These are phyloP conservation scores for Callimico goeldii DNA, from an alignment of 2,797 vertebrate species.

Conservation along the genomic window DNA sequence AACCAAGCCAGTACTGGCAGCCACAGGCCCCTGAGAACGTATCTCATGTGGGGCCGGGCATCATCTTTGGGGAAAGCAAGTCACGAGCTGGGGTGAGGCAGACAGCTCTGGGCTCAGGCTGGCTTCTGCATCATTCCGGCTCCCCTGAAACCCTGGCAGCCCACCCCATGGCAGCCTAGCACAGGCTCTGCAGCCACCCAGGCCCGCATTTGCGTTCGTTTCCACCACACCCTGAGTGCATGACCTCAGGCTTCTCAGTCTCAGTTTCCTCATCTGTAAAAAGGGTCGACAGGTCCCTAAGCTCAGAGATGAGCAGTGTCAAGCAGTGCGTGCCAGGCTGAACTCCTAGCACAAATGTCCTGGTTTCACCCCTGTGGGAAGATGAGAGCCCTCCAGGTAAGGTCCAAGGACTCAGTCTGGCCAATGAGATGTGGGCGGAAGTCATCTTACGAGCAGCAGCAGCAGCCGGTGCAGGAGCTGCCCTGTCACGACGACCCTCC, in stretches of 20 bases:
- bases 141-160: neutral
- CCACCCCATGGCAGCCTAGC: neutral
- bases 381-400: neutral
- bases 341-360: rapidly evolving
- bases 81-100: neutral
- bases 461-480: rapidly evolving
- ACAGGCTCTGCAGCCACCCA: neutral
- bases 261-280: neutral
- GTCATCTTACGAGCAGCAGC: neutral
- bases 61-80: neutral
- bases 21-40: neutral
- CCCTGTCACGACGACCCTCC: rapidly evolving
- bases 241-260: neutral
- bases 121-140: rapidly evolving
- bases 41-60: neutral
- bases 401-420: neutral
- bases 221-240: neutral
- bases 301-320: too few species aligned
- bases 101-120: neutral
- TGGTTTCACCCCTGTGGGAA: neutral
- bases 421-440: too few species aligned
- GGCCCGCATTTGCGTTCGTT: neutral
- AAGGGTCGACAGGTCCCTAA: rapidly evolving
- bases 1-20: neutral
- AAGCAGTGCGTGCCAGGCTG: rapidly evolving